Conservation (phyloP, 2,113 vertebrate genomes). For the Alligator mississippiensis region DNA sequence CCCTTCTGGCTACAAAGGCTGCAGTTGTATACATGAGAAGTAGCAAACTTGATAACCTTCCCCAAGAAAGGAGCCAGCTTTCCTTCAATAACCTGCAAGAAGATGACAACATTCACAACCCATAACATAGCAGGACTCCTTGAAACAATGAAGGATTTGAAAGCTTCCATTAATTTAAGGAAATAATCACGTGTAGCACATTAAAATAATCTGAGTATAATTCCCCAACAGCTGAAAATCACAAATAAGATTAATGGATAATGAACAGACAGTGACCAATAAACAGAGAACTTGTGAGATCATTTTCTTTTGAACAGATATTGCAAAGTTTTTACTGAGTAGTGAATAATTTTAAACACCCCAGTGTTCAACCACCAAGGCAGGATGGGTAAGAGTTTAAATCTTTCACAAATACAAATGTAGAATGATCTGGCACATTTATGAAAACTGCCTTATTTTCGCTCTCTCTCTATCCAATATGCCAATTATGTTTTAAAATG, state of each 20-base stretch:
- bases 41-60: conserved; percentile 98
- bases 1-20: conserved; percentile 97
- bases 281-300: not conserved
- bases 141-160: conserved; percentile 31
- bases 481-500: not conserved
- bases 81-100: conserved; percentile 93
- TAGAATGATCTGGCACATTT: not conserved
- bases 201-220: not conserved
- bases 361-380: not conserved
- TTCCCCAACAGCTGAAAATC: not conserved
- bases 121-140: not conserved
- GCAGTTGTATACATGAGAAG: conserved; percentile 95
- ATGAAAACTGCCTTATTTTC: not conserved
- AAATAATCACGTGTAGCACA: not conserved
- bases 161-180: conserved; percentile 48
- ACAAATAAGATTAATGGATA: not conserved
- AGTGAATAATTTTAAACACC: not conserved
- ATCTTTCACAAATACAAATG: not conserved
- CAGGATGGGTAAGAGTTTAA: not conserved
- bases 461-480: not conserved
- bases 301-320: not conserved
- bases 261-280: not conserved
- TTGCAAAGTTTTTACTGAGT: not conserved
- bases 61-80: conserved; percentile 95
- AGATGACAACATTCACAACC: not conserved